A percentile compares a stretch with the other conserved stretches of the same genome.
These are phyloP conservation scores for Drosophila nikananu DNA, from an alignment of 1,140 invertebrate genomes.

Conservation along the genomic window DNA sequence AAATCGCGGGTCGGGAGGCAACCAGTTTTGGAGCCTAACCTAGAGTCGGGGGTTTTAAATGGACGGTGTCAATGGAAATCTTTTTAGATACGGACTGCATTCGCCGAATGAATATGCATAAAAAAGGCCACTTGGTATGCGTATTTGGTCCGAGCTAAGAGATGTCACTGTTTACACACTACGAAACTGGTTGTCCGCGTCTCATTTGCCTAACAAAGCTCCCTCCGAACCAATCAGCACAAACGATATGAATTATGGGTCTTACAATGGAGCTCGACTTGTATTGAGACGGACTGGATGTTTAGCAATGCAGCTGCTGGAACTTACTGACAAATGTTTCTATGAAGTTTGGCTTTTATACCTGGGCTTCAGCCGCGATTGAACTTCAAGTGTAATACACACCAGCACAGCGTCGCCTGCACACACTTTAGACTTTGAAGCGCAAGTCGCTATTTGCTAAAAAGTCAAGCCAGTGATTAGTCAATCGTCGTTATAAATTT, in stretches of 20 bases:
- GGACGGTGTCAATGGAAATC: slow-evolving; percentile 27
- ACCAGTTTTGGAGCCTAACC: slow-evolving; percentile 38
- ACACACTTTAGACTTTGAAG: slow-evolving; percentile 64
- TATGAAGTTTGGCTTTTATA: slow-evolving; percentile 75
- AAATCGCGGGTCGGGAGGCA: slow-evolving; percentile 5
- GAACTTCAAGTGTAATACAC: slow-evolving; percentile 58
- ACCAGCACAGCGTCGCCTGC: slow-evolving; percentile 9
- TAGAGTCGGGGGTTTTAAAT: slow-evolving; percentile 14
- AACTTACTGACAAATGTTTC: slow-evolving; percentile 73
- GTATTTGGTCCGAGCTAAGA: slow-evolving; percentile 26
- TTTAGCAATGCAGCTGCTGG: slow-evolving; percentile 63
- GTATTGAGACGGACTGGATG: slow-evolving; percentile 47
- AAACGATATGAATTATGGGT: slow-evolving; percentile 23
- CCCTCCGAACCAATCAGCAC: slow-evolving; percentile 6
- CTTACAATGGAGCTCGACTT: slow-evolving; percentile 57
- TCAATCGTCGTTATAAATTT: slow-evolving; percentile 60
- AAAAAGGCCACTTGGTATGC: slow-evolving; percentile 36
- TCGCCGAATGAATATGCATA: slow-evolving; percentile 32
- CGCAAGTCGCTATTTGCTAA: slow-evolving; percentile 51
- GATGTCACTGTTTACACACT: slow-evolving; percentile 44
- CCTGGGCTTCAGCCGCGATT: slow-evolving; percentile 46
- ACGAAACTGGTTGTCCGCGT: slow-evolving; percentile 38
- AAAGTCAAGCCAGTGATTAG: slow-evolving; percentile 63
- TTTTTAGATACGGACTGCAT: slow-evolving; percentile 35
- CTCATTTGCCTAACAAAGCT: slow-evolving; percentile 31